Conservation (phyloP, 2,797 vertebrate species). For the Rhinophrynus dorsalis region DNA sequence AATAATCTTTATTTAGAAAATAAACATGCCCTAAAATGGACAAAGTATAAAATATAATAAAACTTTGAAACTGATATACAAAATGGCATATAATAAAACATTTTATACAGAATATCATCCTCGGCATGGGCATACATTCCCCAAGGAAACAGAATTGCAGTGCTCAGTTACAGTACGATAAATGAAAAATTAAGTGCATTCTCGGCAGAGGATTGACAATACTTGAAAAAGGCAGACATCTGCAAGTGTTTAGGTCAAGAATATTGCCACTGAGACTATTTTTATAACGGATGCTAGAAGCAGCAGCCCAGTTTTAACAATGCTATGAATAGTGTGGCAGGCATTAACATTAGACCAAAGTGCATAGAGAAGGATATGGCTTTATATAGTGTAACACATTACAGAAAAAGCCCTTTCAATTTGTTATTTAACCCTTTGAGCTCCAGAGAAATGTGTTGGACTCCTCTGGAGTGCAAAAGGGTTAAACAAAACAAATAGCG, state of each 20-base stretch:
- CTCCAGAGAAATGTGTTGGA: too few relatives aligned
- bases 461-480: too few relatives aligned
- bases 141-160: conserved; percentile 29
- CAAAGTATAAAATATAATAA: conserved; percentile 67
- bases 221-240: conserved; percentile 38
- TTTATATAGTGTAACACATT: neutral
- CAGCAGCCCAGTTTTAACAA: neutral
- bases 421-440: too few relatives aligned
- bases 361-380: conserved; percentile 31
- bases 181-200: conserved; percentile 39
- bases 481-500: too few relatives aligned
- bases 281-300: neutral
- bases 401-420: conserved; percentile 25
- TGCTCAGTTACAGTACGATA: conserved; percentile 26
- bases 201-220: conserved; percentile 10
- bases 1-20: conserved; percentile 46
- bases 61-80: conserved; percentile 44
- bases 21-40: conserved; percentile 5
- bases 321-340: neutral
- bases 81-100: conserved; percentile 6
- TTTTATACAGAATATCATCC: conserved; percentile 15
- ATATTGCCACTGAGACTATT: neutral
- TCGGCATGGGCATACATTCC: conserved; percentile 18
- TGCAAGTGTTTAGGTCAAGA: neutral
- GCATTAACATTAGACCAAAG: conserved; percentile 8